Percentiles rank a stretch among this genome's conserved stretches.
Conservation (phyloP, 23 tunicate genomes). For the Trididemnum clinides region DNA sequence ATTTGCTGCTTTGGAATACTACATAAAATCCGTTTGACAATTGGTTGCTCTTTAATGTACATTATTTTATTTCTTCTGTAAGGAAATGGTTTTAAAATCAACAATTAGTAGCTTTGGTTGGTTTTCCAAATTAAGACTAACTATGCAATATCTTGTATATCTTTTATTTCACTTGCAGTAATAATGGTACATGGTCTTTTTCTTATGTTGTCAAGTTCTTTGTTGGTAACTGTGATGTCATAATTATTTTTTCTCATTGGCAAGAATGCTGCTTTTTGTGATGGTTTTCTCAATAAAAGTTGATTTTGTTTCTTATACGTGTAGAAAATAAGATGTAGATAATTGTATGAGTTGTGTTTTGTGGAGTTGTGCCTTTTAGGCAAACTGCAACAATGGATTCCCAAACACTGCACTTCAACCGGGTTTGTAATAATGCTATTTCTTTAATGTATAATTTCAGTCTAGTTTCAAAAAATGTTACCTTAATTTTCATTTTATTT, state of each 20-base stretch:
- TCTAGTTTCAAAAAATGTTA: not conserved
- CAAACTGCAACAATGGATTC: conserved; percentile 52
- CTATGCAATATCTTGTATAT: no score
- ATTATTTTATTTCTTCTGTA: no score
- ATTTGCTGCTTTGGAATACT: no score
- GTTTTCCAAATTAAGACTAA: no score
- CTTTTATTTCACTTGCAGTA: no score
- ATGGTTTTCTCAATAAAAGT: not conserved
- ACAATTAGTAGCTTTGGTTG: no score
- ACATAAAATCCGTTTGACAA: no score
- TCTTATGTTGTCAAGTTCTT: no score
- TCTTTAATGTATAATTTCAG: not conserved
- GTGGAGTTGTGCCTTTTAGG: conserved; percentile 54
- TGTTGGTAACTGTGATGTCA: conserved; percentile 6
- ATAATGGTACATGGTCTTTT: no score
- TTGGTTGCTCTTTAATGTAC: no score
- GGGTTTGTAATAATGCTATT: conserved; percentile 13
- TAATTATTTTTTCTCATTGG: not conserved
- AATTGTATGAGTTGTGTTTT: conserved; percentile 22
- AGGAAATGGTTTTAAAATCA: no score
- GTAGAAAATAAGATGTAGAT: conserved; percentile 43
- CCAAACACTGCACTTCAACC: conserved; percentile 30
- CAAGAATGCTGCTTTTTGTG: not conserved
- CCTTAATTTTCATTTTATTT: not conserved
- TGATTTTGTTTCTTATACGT: conserved; percentile 15